Evolutionary conservation across 2,797 vertebrate genomes (phyloP), one percentile per base, ranked within the genome.

Genomic region (Fistularia tabacaria): DNA sequence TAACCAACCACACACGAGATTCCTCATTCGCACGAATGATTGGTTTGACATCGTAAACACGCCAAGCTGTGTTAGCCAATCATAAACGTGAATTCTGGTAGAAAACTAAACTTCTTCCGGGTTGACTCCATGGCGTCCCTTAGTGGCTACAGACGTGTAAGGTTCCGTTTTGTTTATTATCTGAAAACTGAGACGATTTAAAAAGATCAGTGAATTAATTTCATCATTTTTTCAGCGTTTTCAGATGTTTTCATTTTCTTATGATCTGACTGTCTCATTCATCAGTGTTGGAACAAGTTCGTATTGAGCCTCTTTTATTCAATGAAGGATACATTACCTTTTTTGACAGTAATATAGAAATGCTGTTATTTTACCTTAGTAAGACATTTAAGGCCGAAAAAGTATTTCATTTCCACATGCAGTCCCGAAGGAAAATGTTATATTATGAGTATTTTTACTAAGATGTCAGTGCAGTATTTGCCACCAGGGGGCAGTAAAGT

Each of bases 121-220:
- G 52, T 73, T 65, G 65, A 66, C 74, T 84, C 75, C 14, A 14
- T 86, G 69, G 86, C 85, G 89, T 87, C 87, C 70, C 79, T 59
- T 74, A 81, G 88, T 62, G 90, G 87, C 76, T 69, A 66, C 64
- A 71, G 77, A 9, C 57, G 2, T 5, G 25, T 25, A 55, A 77
- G 85, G 74, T 79, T 41, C 58, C 46, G 49, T 60, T 49, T 42
- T 49, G 36, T 36, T 59, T 45, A 10, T 54, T 63, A 52, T 51
- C 62, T 66, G 69, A 54, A 71, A 77, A 85, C 71, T 82, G 68
- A 81, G 63, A 64, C 77, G 37, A 6, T 12, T n/a, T 11, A 49
- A 58, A 78, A 66, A 72, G 68, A 73, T 79, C 69, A 76, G 79
- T 68, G 56, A 40, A 40, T 52, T 36, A 12, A 42, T 43, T 42